Evolutionary conservation across 2,797 vertebrate genomes (phyloP), one percentile per base, ranked within the genome.

Genomic region (Emys orbicularis): DNA sequence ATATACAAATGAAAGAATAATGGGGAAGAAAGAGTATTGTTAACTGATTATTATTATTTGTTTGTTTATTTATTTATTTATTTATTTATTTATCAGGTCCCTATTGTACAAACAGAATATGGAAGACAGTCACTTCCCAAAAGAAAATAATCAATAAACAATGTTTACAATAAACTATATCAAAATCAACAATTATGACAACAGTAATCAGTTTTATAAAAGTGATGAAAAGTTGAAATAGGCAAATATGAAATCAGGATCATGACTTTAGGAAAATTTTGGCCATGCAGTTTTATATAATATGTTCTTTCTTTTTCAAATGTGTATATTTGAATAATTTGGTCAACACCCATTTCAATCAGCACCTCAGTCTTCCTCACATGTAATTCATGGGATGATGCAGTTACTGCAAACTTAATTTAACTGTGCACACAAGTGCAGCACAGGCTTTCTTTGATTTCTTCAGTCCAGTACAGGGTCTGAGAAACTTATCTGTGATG

Each of bases 1-100:
- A 37, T 41, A 72, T 21, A 41, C 65, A 37, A 21, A 5, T 37
- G 2, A 81, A 85, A 68, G n/a, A 57, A 0, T 0, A 47, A 1
- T 82, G 18, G 74, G 27, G 29, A 23, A 19, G 65, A 18, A 52
- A 8, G 2, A 0, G 85, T 47, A 47, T 49, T 77, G 16, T 49
- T 93, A 93, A 92, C 16, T 81, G 21, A 2, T 37, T 56, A 41
- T 1, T 3, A 37, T 65, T 1, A 3, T 4, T 79, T 79, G 1
- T 61, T 29, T n/a, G 8, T 65, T 18, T 34, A 11, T 31, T 61
- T 57, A 12, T 57, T 29, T 57, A n/a, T 65, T 18, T 34, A 11
- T 31, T 61, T 57, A 12, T 57, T 29, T 57, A n/a, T 15, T n/a
- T 31, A 61, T 61, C 29, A 61, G 29, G 59, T 61, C 59, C 6